These are phyloP conservation scores for Scaptomyza hsui DNA, from an alignment of 1,140 invertebrate genomes.

Conservation along the genomic window DNA sequence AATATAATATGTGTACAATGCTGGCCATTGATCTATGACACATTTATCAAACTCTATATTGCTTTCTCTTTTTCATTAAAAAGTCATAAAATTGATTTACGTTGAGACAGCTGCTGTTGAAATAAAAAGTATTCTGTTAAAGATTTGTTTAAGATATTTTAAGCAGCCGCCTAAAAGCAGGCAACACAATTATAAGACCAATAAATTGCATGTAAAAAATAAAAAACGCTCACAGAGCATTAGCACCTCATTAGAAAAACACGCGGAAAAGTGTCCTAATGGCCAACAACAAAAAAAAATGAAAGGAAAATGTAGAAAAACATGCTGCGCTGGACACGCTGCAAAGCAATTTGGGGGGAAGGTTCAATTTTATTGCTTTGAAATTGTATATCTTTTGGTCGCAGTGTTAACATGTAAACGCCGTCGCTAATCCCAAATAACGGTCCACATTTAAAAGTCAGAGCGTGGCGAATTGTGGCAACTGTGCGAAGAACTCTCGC, in stretches of 20 bases:
- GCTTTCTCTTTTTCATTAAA: slow-evolving; percentile 58
- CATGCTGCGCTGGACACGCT: slow-evolving; percentile 44
- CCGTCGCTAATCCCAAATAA: slow-evolving; percentile 39
- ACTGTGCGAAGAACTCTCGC: not conserved
- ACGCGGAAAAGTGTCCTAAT: slow-evolving; percentile 34
- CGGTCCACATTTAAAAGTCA: slow-evolving; percentile 36
- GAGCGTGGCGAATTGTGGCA: slow-evolving; percentile 24
- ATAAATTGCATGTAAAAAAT: slow-evolving; percentile 54
- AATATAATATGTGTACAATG: slow-evolving; percentile 18
- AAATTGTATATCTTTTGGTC: slow-evolving; percentile 40
- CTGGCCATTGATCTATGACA: slow-evolving; percentile 18
- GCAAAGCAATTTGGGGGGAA: slow-evolving; percentile 1
- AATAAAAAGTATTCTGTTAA: slow-evolving; percentile 18
- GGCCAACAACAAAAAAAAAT: slow-evolving; percentile 17
- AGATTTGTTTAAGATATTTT: not conserved
- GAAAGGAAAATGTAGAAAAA: slow-evolving; percentile 25
- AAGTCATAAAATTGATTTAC: slow-evolving; percentile 76
- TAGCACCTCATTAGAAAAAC: slow-evolving; percentile 69
- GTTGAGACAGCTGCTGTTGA: slow-evolving; percentile 54
- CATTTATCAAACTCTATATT: slow-evolving; percentile 26
- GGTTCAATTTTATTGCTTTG: slow-evolving; percentile 46
- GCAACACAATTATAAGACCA: slow-evolving; percentile 37
- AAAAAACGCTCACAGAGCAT: slow-evolving; percentile 38
- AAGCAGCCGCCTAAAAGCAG: slow-evolving; percentile 32
- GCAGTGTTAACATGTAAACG: slow-evolving; percentile 49